A percentile compares a stretch with the other conserved stretches of the same genome.
phyloP scores from a whole-genome alignment of 2,797 vertebrate species.

The Poeciliopsis infans region DNA sequence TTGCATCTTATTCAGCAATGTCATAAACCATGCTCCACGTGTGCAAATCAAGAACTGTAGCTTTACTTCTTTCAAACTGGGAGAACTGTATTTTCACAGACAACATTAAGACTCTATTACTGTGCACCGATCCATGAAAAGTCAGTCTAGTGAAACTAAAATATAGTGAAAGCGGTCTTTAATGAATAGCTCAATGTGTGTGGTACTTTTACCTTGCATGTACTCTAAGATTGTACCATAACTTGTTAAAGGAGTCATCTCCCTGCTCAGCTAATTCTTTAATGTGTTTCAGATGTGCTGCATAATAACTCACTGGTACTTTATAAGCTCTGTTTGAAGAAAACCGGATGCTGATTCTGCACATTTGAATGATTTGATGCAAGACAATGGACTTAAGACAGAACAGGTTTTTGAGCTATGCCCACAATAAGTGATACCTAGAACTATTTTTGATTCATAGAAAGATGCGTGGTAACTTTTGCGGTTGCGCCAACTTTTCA shows the following conservation, averaged over 20 bases:
- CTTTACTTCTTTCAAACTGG: neutral
- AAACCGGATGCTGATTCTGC: conserved; percentile 17
- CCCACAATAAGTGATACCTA: neutral
- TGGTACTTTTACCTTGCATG: conserved; percentile 13
- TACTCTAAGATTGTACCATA: conserved; percentile 5
- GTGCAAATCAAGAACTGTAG: neutral
- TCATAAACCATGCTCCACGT: conserved; percentile 26
- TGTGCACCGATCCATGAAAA: neutral
- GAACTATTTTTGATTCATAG: neutral
- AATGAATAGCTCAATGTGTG: conserved; percentile 22
- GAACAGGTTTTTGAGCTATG: neutral
- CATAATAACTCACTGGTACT: conserved; percentile 9
- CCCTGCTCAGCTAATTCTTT: conserved; percentile 35
- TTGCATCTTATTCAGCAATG: conserved; percentile 10
- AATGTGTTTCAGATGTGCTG: conserved; percentile 42
- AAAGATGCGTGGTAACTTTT: neutral
- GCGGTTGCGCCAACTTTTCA: neutral
- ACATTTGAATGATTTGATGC: neutral
- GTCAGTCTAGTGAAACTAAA: conserved; percentile 1
- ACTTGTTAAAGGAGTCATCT: conserved; percentile 22
- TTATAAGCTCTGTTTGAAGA: conserved; percentile 28
- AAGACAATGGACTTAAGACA: neutral
- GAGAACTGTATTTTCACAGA: conserved; percentile 9
- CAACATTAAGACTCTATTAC: neutral
- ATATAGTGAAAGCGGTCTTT: neutral